These are phyloP conservation scores for Monopterus albus DNA, from an alignment of 2,113 vertebrate species.

Conservation along the genomic window DNA sequence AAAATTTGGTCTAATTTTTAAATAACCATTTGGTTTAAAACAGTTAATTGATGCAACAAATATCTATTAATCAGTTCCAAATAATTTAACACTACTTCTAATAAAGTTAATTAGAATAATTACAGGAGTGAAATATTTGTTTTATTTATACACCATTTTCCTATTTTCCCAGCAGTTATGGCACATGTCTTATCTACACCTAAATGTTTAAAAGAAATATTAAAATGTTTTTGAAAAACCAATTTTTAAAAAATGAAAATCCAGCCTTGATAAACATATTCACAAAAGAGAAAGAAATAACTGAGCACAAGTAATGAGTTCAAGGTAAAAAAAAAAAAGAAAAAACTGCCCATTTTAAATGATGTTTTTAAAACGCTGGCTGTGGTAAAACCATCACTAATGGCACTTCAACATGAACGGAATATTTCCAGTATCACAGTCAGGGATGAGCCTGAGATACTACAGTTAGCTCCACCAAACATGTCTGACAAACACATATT, in stretches of 20 bases:
- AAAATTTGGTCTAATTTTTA: slow-evolving; percentile 4
- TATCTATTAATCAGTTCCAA: neutral
- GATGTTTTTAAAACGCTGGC: slow-evolving; percentile 13
- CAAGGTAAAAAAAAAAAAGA: slow-evolving; percentile 44
- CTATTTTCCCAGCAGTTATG: neutral
- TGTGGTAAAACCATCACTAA: slow-evolving; percentile 35
- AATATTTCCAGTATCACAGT: slow-evolving; percentile 36
- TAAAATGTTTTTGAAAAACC: slow-evolving; percentile 1
- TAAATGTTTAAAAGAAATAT: slow-evolving; percentile 1
- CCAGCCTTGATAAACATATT: neutral
- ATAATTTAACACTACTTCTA: slow-evolving; percentile 1
- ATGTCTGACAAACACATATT: slow-evolving; percentile 40
- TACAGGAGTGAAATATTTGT: slow-evolving; percentile 8
- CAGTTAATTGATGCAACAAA: slow-evolving; percentile 10
- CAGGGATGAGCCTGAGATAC: slow-evolving; percentile 36
- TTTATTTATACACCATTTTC: neutral
- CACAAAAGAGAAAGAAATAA: slow-evolving; percentile 13
- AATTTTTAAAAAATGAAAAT: neutral
- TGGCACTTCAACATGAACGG: slow-evolving; percentile 27
- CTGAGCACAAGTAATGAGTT: slow-evolving; percentile 18
- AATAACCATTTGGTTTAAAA: neutral
- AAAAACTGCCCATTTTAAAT: slow-evolving; percentile 19
- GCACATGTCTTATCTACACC: neutral
- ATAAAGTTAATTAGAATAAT: slow-evolving; percentile 20
- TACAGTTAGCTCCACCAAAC: slow-evolving; percentile 48